Base-by-base conservation (phyloP, 2,113 vertebrate genomes). In the Ceyx melanurus region DNA sequence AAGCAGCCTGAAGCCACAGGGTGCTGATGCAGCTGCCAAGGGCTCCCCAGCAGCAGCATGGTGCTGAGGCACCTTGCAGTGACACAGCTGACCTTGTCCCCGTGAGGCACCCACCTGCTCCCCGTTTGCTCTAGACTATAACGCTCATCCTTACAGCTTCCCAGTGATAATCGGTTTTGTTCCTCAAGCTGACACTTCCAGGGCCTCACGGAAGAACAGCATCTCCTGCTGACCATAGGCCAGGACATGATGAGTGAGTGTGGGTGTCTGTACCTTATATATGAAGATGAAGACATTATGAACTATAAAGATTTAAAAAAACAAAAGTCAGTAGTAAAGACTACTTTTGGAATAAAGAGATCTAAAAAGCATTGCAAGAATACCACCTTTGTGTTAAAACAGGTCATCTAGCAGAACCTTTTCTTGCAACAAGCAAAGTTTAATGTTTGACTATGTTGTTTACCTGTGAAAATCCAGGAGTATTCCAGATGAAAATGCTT, bases 101-200 rank as follows among this genome's bases (percentile, higher is more conserved):
- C 37, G 10, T 33, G 54, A 75, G 31, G 23, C 33, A 64, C 8
- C 29, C 57, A 57, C 5, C 9, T 29, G 8, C 11, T 54, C 40
- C 10, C 13, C 56, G 11, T 35, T n/a, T 73, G 9, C 28, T 9
- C 71, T 72, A 64, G 29, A 16, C 35, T 6, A 6, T 10, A 16
- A 22, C 5, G 9, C 25, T 71, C 4, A 8, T 19, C 45, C n/a
- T 51, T 51, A 15, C 0, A 1, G 11, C 51, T 72, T 65, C 5
- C 1, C 14, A 74, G 15, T 29, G 82, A 89, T 45, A 91, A 79
- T 31, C 67, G 90, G 54, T 62, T 74, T 48, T 88, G 53, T 68
- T 80, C 46, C 37, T 91, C 48, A 42, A 26, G n/a, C 51, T 86
- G 19, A 48, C 67, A 70, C 28, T 46, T 86, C 87, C 61, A 80